Conservation (phyloP, 2,888 invertebrate species). For the Mamestra brassicae region DNA sequence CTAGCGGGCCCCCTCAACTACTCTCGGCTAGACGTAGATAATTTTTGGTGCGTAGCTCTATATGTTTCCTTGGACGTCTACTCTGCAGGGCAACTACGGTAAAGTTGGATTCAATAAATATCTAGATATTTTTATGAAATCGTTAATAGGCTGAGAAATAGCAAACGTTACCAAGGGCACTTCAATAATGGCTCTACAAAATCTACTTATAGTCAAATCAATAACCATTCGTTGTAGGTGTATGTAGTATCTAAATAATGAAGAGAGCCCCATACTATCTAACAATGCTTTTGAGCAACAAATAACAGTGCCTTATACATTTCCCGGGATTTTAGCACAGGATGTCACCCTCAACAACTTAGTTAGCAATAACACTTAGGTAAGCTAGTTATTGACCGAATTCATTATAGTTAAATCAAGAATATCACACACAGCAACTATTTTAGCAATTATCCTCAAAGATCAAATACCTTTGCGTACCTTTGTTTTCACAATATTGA, state of each 20-base stretch:
- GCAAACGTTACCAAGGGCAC: background rate
- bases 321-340: too few species aligned
- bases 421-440: too few species aligned
- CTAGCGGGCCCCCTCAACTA: too few species aligned
- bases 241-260: background rate
- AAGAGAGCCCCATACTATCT: background rate
- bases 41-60: too few species aligned
- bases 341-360: too few species aligned
- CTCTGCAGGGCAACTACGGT: too few species aligned
- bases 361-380: background rate
- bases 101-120: too few species aligned
- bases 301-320: too few species aligned
- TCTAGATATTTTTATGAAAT: background rate
- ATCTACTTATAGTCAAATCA: background rate
- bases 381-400: too few species aligned
- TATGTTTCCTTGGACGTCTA: too few species aligned
- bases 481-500: constrained; percentile 7
- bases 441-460: too few species aligned
- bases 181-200: background rate
- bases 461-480: background rate
- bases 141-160: background rate
- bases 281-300: background rate
- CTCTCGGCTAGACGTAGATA: too few species aligned
- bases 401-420: background rate
- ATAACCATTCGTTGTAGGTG: background rate